Evolutionary conservation across 30 jellyfish, hydroid and myxozoan genomes (phyloP).

Genomic region (Cassiopea xamachana): DNA sequence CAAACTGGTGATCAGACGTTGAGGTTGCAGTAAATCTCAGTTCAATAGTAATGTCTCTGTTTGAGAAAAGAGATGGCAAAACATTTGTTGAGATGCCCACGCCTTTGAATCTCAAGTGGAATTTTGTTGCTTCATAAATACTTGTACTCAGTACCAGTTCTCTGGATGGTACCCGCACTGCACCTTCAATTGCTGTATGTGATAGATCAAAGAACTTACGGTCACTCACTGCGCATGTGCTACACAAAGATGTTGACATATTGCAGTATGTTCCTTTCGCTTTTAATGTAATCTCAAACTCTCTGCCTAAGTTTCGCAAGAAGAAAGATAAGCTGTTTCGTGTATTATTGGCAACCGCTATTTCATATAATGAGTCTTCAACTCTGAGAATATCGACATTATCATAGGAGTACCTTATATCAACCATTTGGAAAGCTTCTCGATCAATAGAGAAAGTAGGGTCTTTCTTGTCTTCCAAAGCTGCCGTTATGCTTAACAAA

Average conservation of each 20-base stretch:
- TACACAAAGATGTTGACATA: slow-evolving; percentile 50
- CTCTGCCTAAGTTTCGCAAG: slow-evolving; percentile 44
- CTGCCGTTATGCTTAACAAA: slow-evolving; percentile 13
- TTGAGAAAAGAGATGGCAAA: slow-evolving; percentile 25
- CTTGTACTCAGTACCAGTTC: slow-evolving; percentile 16
- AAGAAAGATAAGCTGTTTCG: slow-evolving; percentile 30
- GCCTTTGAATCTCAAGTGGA: slow-evolving; percentile 27
- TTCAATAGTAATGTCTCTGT: slow-evolving; percentile 60
- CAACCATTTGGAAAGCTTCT: background rate
- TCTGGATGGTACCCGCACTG: slow-evolving; percentile 36
- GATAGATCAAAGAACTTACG: slow-evolving; percentile 54
- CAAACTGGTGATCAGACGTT: slow-evolving; percentile 13
- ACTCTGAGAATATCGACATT: slow-evolving; percentile 5
- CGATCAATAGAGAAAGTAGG: background rate
- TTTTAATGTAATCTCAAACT: slow-evolving; percentile 40
- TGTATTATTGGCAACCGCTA: slow-evolving; percentile 32
- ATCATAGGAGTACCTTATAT: background rate
- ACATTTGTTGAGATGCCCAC: slow-evolving; percentile 72
- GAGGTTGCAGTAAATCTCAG: slow-evolving; percentile 41
- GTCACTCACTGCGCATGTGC: slow-evolving; percentile 49
- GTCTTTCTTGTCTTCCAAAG: slow-evolving; percentile 24
- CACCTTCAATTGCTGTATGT: slow-evolving; percentile 34
- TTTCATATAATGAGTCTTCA: slow-evolving; percentile 46
- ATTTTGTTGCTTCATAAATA: slow-evolving; percentile 46
- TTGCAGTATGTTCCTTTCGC: slow-evolving; percentile 51